Percentiles rank a stretch among this genome's conserved stretches.
Conservation (phyloP, 2,888 invertebrate genomes). For the Himalopsyche kuldschensis region DNA sequence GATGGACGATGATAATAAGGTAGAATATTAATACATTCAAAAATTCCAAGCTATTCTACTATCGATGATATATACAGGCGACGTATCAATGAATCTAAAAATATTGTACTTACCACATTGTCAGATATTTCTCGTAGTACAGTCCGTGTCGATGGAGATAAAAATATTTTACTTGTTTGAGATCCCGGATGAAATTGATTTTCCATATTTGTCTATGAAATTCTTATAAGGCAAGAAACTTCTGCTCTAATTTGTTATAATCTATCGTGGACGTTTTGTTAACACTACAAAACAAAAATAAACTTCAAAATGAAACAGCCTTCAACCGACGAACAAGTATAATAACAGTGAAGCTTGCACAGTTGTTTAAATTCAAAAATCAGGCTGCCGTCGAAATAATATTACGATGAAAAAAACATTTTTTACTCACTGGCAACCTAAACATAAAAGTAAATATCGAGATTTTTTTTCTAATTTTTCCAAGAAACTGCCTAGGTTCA, state of each 20-base stretch:
- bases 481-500: too few species aligned
- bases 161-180: not conserved
- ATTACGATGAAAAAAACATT: not conserved
- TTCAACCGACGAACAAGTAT: not conserved
- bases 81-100: too few species aligned
- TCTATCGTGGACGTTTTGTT: not conserved
- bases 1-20: too few species aligned
- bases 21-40: too few species aligned
- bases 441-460: too few species aligned
- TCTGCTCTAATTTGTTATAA: not conserved
- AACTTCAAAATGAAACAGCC: not conserved
- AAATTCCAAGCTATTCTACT: too few species aligned
- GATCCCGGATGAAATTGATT: constrained; percentile 12
- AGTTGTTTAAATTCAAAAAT: not conserved
- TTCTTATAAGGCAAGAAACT: not conserved
- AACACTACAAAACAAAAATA: not conserved
- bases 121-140: constrained; percentile 25
- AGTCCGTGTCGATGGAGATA: constrained; percentile 25
- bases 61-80: too few species aligned
- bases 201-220: constrained; percentile 15
- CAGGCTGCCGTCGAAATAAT: not conserved
- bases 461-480: too few species aligned
- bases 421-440: too few species aligned
- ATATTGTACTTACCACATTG: constrained; percentile 26
- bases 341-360: not conserved